Conservation (phyloP, 2,113 vertebrate species). For the Lepisosteus oculatus region DNA sequence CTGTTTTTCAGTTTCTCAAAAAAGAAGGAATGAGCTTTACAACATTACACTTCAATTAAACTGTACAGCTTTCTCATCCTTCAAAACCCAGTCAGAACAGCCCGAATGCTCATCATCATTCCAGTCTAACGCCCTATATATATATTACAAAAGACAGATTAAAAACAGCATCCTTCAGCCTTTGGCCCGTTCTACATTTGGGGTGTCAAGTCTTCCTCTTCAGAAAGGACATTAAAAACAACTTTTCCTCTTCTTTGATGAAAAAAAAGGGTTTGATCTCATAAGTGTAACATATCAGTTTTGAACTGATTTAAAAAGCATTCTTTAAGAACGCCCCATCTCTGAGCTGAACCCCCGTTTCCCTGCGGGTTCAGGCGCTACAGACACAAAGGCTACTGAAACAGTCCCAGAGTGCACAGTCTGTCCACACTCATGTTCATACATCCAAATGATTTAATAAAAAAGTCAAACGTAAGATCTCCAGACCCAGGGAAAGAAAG, state of each 20-base stretch:
- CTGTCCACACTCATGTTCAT: neutral
- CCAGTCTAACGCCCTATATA: slow-evolving; percentile 23
- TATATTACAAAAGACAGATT: slow-evolving; percentile 31
- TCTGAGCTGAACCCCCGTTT: neutral
- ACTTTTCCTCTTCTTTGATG: no score
- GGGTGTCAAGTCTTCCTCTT: neutral
- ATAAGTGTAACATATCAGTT: neutral
- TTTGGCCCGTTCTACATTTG: slow-evolving; percentile 5
- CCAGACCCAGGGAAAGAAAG: slow-evolving; percentile 1
- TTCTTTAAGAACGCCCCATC: neutral
- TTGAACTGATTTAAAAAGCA: neutral
- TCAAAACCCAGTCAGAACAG: slow-evolving; percentile 36
- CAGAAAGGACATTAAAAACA: neutral
- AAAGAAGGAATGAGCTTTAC: slow-evolving; percentile 68
- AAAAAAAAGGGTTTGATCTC: no score
- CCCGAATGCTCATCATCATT: slow-evolving; percentile 48
- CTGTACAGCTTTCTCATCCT: slow-evolving; percentile 59
- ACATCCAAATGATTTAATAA: slow-evolving; percentile 4
- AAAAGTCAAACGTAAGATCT: neutral
- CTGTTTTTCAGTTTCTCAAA: slow-evolving; percentile 29
- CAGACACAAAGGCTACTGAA: neutral
- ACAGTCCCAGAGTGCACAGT: neutral
- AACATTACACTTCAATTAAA: slow-evolving; percentile 58
- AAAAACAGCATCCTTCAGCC: slow-evolving; percentile 9
- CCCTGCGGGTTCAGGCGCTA: neutral